Base-by-base conservation (phyloP, 2,888 invertebrate genomes). In the Andrena camellia region DNA sequence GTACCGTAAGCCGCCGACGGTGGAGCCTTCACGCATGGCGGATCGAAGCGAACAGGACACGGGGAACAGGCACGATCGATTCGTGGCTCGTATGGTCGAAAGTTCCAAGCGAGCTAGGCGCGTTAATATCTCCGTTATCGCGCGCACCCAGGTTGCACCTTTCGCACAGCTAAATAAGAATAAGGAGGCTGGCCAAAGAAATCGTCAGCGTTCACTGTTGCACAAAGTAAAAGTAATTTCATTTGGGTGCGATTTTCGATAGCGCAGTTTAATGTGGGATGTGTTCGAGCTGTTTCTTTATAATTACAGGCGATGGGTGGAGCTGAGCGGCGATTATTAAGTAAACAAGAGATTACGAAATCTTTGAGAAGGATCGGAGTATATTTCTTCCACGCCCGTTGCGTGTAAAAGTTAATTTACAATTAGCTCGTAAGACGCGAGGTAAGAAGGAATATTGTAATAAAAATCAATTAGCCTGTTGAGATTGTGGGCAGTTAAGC, bases 41-140 rank as follows among this genome's bases (percentile, higher is more conserved):
- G 81, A 85, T 78, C 86, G 83, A 83, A 85, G 70, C 64, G 84
- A 82, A 78, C 74, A 76, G 82, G 59, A 81, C 74, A 75, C 66
- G 72, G 79, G 33, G 77, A 78, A 84, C 78, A 77, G 50, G 76
- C 78, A 76, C 86, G 82, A 86, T 86, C 86, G 84, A 86, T 86
- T 86, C 77, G 86, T 62, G 60, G 72, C 62, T 86, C 66, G 76
- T 48, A 60, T 77, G 64, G 81, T 81, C 84, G 86, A 86, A 86
- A 76, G 86, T 86, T 72, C 80, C 71, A 80, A 80, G 20, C 78
- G 70, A 72, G 62, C 73, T 52, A 62, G 50, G 67, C 81, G 71
- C 79, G 71, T 86, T 86, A 85, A 86, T 86, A 86, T 83, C 83
- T 87, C 87, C 83, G 86, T 87, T 86, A 87, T 85, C 81, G 83